Evolutionary conservation across 2,113 vertebrate genomes (phyloP).

Genomic region (Myiopsitta monachus): DNA sequence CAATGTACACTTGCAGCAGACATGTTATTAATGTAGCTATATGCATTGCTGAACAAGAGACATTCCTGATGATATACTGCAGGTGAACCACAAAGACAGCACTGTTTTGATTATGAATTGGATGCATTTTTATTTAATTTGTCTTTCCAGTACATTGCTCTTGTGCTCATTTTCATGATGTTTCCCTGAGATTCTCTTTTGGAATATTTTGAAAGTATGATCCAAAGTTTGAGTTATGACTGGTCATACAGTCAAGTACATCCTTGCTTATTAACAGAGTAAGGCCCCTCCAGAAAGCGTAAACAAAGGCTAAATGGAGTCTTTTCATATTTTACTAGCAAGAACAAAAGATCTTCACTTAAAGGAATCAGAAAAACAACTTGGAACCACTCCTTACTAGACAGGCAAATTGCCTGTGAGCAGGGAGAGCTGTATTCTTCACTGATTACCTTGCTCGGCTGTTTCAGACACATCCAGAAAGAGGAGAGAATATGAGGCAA

Average conservation of each 20-base stretch:
- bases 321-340: background rate
- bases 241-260: background rate
- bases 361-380: background rate
- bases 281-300: background rate
- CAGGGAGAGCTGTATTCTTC: background rate
- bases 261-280: background rate
- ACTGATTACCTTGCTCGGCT: background rate
- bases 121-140: background rate
- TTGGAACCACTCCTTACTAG: background rate
- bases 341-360: background rate
- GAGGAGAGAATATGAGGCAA: background rate
- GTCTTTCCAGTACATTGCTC: background rate
- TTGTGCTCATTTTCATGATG: background rate
- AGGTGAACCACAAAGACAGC: background rate
- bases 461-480: background rate
- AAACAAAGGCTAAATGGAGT: background rate
- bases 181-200: background rate
- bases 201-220: background rate
- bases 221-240: background rate
- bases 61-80: constrained; percentile 11
- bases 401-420: background rate
- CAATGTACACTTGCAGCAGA: background rate
- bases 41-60: background rate
- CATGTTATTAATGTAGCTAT: constrained; percentile 17
- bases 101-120: constrained; percentile 11